Conservation (phyloP, 2,113 vertebrate genomes). For the Pithys albifrons region DNA sequence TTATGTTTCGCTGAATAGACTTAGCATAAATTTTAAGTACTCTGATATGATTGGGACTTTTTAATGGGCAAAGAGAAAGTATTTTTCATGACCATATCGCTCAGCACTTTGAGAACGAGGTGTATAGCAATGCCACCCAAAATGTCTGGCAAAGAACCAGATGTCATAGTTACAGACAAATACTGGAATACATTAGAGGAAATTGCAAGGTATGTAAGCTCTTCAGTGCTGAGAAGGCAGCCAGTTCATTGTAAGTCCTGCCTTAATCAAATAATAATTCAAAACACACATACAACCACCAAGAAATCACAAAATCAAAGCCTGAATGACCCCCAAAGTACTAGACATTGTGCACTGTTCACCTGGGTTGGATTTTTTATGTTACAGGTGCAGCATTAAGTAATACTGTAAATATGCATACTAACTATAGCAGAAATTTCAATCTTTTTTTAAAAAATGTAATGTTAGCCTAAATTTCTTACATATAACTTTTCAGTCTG, state of each 20-base stretch:
- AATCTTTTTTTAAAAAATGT: neutral
- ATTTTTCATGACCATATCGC: slow-evolving; percentile 18
- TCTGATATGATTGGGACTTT: neutral
- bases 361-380: neutral
- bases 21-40: slow-evolving; percentile 67
- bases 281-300: neutral
- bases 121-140: slow-evolving; percentile 10
- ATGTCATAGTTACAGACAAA: slow-evolving; percentile 13
- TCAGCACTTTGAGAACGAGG: slow-evolving; percentile 23
- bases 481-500: neutral
- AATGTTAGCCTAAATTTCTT: neutral
- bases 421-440: neutral
- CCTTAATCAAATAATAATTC: neutral
- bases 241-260: neutral
- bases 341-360: neutral
- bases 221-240: neutral
- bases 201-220: slow-evolving; percentile 34
- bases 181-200: slow-evolving; percentile 27
- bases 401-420: neutral
- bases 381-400: neutral
- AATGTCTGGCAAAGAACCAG: slow-evolving; percentile 55
- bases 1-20: slow-evolving; percentile 65
- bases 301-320: neutral
- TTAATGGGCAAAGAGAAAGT: neutral
- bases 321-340: neutral